A percentile compares a stretch with the other conserved stretches of the same genome.
Conservation (phyloP, 2,888 invertebrate species). For the Pollenia angustigena region DNA sequence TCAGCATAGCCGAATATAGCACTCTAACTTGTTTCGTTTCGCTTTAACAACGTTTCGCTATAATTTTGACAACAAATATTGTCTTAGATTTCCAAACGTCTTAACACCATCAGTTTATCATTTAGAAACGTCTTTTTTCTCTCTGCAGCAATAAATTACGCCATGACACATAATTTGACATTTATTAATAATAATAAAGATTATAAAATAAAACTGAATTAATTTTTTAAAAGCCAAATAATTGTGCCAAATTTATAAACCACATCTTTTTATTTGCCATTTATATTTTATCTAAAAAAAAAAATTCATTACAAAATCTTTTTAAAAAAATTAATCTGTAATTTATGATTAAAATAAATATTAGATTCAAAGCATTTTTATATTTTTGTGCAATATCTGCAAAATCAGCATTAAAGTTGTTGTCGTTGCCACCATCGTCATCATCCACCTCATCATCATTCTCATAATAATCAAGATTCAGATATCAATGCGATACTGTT, state of each 20-base stretch:
- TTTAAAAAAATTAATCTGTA: slow-evolving; percentile 31
- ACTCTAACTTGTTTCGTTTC: no score
- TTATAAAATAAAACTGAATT: slow-evolving; percentile 1
- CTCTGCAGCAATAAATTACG: slow-evolving; percentile 12
- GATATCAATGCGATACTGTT: slow-evolving; percentile 12
- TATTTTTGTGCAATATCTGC: slow-evolving; percentile 7
- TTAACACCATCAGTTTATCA: no score
- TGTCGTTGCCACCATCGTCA: slow-evolving; percentile 7
- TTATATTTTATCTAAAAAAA: slow-evolving; percentile 44
- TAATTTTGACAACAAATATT: no score
- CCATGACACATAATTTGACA: slow-evolving; percentile 20
- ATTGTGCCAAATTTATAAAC: background rate
- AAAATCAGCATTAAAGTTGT: background rate
- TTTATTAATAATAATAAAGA: slow-evolving; percentile 45
- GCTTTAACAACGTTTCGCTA: no score
- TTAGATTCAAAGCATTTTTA: background rate
- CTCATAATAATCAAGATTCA: slow-evolving; percentile 29
- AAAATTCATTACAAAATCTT: slow-evolving; percentile 43
- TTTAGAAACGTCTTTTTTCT: no score
- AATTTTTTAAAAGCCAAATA: background rate
- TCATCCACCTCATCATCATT: background rate
- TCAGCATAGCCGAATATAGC: no score
- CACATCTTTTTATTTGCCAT: slow-evolving; percentile 12
- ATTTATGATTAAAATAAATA: slow-evolving; percentile 26
- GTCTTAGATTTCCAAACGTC: no score